Evolutionary conservation across 1,140 invertebrate species (phyloP), one percentile per base, ranked within the genome.

Genomic region (Melipona quadrifasciata): DNA sequence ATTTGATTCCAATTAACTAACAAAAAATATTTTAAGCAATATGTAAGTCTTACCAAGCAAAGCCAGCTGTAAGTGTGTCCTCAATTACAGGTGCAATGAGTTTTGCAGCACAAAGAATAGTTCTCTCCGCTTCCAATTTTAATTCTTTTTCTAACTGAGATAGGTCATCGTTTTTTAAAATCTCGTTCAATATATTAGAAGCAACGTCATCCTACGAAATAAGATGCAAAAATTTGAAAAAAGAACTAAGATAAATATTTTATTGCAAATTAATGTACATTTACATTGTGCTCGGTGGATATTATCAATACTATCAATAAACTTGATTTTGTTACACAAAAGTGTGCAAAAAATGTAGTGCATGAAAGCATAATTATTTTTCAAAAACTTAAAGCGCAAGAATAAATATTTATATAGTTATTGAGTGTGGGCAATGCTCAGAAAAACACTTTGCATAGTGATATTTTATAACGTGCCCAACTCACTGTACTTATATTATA

Each of bases 101-200:
- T 94, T 99, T 98, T n/a, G 98, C 98, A 68, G 98, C 97, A 82
- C 97, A 98, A 53, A 99, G 96, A 91, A 99, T 98, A 86, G 96
- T 97, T 89, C 97, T 96, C 92, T 99, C 98, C 5, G 98, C 98
- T 89, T 98, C 96, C 84, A 96, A 95, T 90, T 97, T 97, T 70
- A 96, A 95, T 90, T 97, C 95, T 82, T 96, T 96, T 91, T 98
- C 98, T 82, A 98, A 96, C 89, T 96, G 95, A 39, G 97, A 96
- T 12, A 99, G 94, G 71, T 97, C 95, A 91, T 99, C 98, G 90
- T 96, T 97, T 92, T 97, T 97, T 65, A 99, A 97, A 1, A 97
- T 96, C 94, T 98, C 97, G 12, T 97, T 95, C 19, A 98, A 95
- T 81, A 98, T 94, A 91, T 97, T 96, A 90, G 96, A 95, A 81